Percentiles rank a stretch among this genome's conserved stretches.
Conservation (phyloP, 2,113 vertebrate species). For the Epinephelus lanceolatus region DNA sequence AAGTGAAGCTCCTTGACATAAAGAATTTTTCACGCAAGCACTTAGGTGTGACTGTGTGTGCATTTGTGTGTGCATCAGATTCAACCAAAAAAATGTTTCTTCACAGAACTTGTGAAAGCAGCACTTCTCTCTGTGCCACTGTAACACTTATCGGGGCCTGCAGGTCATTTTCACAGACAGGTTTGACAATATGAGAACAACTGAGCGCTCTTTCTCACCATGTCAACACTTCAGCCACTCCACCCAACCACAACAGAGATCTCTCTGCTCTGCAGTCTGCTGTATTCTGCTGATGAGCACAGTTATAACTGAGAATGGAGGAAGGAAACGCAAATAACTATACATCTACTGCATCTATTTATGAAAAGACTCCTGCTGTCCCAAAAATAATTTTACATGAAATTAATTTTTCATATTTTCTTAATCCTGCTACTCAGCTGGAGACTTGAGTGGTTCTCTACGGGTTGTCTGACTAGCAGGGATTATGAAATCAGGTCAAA, state of each 20-base stretch:
- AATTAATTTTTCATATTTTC: background rate
- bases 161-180: slow-evolving; percentile 37
- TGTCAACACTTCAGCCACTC: background rate
- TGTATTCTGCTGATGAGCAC: background rate
- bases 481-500: background rate
- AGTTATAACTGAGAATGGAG: background rate
- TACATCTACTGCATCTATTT: background rate
- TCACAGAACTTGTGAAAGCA: slow-evolving; percentile 38
- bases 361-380: background rate
- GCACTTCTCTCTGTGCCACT: slow-evolving; percentile 1
- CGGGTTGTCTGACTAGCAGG: background rate
- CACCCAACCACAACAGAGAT: background rate
- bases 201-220: background rate
- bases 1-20: background rate
- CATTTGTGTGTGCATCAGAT: background rate
- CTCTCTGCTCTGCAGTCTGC: background rate
- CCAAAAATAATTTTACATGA: background rate
- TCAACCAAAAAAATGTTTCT: slow-evolving; percentile 3
- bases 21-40: background rate
- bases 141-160: background rate
- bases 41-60: background rate
- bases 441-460: background rate
- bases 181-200: slow-evolving; percentile 6
- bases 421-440: background rate
- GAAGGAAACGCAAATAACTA: background rate